These are phyloP conservation scores for Entomyzon cyanotis DNA, from an alignment of 2,113 vertebrate genomes.

Conservation along the genomic window DNA sequence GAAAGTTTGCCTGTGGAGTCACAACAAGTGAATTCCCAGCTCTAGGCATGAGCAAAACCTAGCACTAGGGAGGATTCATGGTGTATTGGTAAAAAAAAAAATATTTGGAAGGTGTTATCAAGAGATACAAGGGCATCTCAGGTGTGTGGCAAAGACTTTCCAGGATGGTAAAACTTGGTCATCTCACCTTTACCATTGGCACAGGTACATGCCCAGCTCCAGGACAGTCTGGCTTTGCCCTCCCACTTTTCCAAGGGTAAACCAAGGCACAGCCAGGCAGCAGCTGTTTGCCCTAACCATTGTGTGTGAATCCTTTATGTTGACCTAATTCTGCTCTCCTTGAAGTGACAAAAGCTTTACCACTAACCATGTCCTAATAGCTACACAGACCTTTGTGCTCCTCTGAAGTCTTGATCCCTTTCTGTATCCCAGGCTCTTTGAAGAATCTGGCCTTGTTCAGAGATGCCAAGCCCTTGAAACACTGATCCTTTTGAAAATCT, in stretches of 20 bases:
- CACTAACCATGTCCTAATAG: background rate
- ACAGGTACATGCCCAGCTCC: background rate
- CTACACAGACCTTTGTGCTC: background rate
- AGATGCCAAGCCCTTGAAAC: background rate
- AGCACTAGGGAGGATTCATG: background rate
- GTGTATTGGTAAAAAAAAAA: background rate
- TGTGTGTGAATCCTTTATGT: background rate
- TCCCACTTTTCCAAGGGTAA: background rate
- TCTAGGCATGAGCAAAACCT: background rate
- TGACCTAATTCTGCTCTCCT: slow-evolving; percentile 1
- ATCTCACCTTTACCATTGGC: background rate
- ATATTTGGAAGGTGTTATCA: background rate
- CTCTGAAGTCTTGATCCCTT: background rate
- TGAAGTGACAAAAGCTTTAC: background rate
- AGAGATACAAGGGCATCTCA: background rate
- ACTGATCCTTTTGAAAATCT: background rate
- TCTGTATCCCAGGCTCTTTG: background rate
- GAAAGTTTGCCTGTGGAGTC: background rate
- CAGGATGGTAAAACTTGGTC: background rate
- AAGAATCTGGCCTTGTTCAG: background rate
- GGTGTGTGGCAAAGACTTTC: background rate
- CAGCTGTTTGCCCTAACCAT: background rate
- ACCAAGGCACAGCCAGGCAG: background rate
- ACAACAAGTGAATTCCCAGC: background rate
- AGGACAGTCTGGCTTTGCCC: background rate